These are phyloP conservation scores for Telmatochromis bifrenatus DNA, from an alignment of 2,113 vertebrate genomes.

Conservation along the genomic window DNA sequence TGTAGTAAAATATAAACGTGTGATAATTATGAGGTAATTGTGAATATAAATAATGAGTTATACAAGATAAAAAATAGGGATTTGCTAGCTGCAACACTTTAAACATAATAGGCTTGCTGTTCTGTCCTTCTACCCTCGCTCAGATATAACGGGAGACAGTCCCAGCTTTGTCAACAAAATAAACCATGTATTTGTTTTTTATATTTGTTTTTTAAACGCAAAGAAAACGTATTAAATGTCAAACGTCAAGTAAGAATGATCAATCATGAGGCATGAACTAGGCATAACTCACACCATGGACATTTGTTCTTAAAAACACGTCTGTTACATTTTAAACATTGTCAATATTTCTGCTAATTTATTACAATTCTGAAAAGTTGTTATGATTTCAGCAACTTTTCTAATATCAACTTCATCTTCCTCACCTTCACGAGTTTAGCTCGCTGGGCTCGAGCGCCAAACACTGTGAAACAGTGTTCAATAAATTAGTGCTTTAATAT, in stretches of 20 bases:
- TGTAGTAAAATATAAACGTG: background rate
- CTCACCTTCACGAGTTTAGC: background rate
- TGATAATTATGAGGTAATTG: background rate
- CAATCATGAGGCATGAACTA: background rate
- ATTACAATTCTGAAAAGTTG: background rate
- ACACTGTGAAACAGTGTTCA: background rate
- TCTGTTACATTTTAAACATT: background rate
- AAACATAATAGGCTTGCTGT: background rate
- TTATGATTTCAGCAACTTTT: background rate
- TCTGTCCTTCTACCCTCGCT: background rate
- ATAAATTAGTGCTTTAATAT: background rate
- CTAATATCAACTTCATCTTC: background rate
- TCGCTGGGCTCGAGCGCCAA: accelerated
- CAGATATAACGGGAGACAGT: background rate
- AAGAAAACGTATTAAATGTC: background rate
- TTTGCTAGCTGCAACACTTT: background rate
- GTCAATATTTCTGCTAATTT: background rate
- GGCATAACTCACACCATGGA: background rate
- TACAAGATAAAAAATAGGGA: background rate
- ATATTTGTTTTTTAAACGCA: background rate
- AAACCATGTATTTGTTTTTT: background rate
- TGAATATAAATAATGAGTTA: background rate
- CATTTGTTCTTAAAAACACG: background rate
- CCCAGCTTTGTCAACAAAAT: background rate
- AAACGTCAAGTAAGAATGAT: background rate